phyloP scores from a whole-genome alignment of 2,797 vertebrate genomes.

The Pempheris klunzingeri region DNA sequence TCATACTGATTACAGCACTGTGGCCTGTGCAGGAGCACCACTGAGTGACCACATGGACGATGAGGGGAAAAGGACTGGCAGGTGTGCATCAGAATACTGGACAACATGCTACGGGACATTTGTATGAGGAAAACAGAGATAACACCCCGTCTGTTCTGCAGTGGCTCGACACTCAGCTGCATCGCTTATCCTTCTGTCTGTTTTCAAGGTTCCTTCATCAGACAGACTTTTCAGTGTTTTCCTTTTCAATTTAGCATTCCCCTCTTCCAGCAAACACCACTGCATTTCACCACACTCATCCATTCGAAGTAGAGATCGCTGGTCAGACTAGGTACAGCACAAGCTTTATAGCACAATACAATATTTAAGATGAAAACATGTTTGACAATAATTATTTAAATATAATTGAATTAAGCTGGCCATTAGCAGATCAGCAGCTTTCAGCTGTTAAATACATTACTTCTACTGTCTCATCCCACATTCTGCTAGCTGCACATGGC shows the following conservation, averaged over 20 bases:
- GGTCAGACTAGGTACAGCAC: neutral
- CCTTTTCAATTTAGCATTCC: constrained; percentile 5
- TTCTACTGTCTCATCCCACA: neutral
- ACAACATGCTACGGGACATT: neutral
- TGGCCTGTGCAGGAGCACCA: constrained; percentile 12
- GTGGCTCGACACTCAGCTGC: neutral
- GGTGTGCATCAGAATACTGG: too few species aligned
- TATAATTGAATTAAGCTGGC: neutral
- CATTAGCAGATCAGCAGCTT: neutral
- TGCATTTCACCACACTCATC: constrained; percentile 17
- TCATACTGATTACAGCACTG: neutral
- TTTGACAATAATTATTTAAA: neutral
- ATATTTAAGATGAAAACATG: constrained; percentile 17
- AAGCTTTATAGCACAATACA: neutral
- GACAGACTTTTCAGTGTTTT: neutral
- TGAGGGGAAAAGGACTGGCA: constrained; percentile 8
- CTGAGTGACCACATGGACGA: constrained; percentile 10
- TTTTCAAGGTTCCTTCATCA: constrained; percentile 14
- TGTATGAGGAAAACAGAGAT: neutral
- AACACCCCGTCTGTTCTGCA: constrained; percentile 2
- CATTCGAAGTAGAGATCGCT: constrained; percentile 18
- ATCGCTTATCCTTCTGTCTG: neutral
- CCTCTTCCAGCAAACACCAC: neutral
- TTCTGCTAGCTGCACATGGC: neutral
- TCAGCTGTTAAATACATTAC: neutral